Evolutionary conservation across 2,797 vertebrate species (phyloP), one percentile per base, ranked within the genome.

Genomic region (Sebastes nivosus): DNA sequence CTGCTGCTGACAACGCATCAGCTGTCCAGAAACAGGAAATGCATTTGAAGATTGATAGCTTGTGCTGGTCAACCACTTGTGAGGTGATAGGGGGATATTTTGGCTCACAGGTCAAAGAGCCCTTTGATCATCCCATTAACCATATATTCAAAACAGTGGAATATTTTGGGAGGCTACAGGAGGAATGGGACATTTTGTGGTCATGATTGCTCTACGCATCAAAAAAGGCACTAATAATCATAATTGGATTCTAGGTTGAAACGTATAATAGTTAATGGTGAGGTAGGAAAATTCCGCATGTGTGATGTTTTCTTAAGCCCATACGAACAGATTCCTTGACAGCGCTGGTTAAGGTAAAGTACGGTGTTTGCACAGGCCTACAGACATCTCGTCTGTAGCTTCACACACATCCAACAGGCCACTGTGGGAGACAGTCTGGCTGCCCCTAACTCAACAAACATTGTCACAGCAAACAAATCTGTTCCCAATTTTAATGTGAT

Each of bases 391-490:
- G 89, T 91, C 82, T 93, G 84, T 83, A 88, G 87, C 88, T 91
- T 91, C 84, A 75, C 72, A 91, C 88, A 92, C 83, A 93, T 87
- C 87, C 89, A 90, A 88, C 92, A 81, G 83, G 88, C 89, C 88
- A 92, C 86, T 86, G 91, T 78, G 83, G 88, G 90, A 93, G 93
- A 93, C 91, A 88, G 90, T 76, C 92, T 93, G 92, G 93, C 92
- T 93, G 89, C 88, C 88, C 91, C 84, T 36, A 89, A 93, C 93
- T 93, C 90, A 82, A 93, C 94, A 95, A 94, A 94, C 92, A 95
- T 93, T 94, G 94, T 94, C 90, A 92, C 93, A 94, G 90, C 93
- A 94, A 95, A 94, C 93, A 94, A 93, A 93, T 94, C 90, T 90
- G 88, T 76, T 92, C 89, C 91, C 91, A 89, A 91, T 94, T 94